Percentiles rank a stretch among this genome's conserved stretches.
These are phyloP conservation scores for Eueremaeus valkanovi DNA, from an alignment of 2,888 invertebrate species.

Conservation along the genomic window DNA sequence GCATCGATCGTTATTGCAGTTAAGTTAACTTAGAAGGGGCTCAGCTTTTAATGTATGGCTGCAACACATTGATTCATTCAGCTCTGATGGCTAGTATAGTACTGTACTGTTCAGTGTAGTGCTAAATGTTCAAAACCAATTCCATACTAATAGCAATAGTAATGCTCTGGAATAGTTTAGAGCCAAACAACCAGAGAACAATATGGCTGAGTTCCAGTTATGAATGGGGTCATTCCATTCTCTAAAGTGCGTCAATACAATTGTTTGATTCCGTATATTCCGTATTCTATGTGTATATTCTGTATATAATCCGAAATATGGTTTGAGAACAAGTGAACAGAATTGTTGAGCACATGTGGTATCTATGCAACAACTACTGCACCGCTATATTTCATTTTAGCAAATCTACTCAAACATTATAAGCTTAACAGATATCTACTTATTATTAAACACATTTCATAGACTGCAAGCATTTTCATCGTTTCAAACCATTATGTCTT, in stretches of 20 bases:
- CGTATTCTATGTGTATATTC: background rate
- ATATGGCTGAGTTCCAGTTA: too few species aligned
- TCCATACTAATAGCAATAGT: too few species aligned
- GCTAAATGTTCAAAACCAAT: too few species aligned
- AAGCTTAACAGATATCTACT: too few species aligned
- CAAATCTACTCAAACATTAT: too few species aligned
- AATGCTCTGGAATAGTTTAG: too few species aligned
- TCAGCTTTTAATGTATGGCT: background rate
- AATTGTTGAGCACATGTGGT: background rate
- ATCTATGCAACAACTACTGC: background rate
- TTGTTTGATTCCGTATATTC: background rate
- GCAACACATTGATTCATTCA: slow-evolving; percentile 20
- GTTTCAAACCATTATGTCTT: too few species aligned
- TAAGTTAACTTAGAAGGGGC: slow-evolving; percentile 12
- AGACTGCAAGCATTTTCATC: too few species aligned
- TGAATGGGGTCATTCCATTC: background rate
- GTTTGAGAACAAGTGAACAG: background rate
- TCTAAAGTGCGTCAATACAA: background rate
- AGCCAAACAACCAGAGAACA: too few species aligned
- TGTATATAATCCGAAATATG: background rate
- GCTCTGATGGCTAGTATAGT: background rate
- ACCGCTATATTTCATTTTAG: background rate
- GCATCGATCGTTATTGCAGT: slow-evolving; percentile 27
- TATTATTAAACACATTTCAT: too few species aligned
- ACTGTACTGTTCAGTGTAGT: too few species aligned